Conservation (phyloP, 2,113 vertebrate genomes). For the Raja brachyura region DNA sequence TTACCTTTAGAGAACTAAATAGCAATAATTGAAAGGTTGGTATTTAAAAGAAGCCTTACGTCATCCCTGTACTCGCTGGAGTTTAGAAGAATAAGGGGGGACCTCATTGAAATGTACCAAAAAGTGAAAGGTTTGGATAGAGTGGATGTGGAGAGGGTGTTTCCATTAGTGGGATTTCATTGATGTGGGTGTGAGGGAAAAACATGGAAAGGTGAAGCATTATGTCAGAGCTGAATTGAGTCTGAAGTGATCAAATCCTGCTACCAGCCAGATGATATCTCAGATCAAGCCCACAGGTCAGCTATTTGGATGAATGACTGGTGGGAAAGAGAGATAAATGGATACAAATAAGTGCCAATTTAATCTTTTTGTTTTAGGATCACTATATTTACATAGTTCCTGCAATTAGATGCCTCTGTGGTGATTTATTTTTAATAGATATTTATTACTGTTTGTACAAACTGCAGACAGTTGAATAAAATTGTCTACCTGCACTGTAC, state of each 20-base stretch:
- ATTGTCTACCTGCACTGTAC: constrained; percentile 43
- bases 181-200: not conserved
- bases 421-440: not conserved
- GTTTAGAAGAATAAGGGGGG: too few relatives aligned
- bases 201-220: not conserved
- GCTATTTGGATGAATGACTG: not conserved
- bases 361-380: not conserved
- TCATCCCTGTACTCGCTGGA: too few relatives aligned
- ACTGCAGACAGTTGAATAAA: not conserved
- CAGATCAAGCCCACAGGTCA: not conserved
- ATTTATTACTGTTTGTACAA: not conserved
- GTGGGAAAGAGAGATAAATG: not conserved
- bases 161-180: too few relatives aligned
- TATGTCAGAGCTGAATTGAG: not conserved
- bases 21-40: not conserved
- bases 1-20: too few relatives aligned
- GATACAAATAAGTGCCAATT: too few relatives aligned
- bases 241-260: not conserved
- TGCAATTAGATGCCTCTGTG: not conserved
- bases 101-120: too few relatives aligned
- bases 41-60: not conserved
- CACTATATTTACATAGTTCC: not conserved
- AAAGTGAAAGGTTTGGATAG: too few relatives aligned
- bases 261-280: not conserved
- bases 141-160: too few relatives aligned